A percentile compares a stretch with the other conserved stretches of the same genome.
Conservation (phyloP, 2,888 invertebrate species). For the Dolomedes plantarius region DNA sequence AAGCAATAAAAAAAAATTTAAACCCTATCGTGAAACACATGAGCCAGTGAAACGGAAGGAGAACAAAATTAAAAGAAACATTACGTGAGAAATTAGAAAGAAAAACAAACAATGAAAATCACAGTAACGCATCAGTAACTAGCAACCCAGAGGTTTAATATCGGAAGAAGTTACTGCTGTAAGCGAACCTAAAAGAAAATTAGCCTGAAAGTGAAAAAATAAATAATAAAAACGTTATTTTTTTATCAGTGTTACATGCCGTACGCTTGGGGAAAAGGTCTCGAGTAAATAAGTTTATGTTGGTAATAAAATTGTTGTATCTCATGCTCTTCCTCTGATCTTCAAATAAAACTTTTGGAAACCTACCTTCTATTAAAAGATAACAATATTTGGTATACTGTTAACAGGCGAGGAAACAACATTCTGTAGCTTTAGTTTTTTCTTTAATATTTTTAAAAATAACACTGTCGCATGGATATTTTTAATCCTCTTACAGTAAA, state of each 20-base stretch:
- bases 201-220: background rate
- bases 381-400: background rate
- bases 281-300: background rate
- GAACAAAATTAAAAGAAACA: background rate
- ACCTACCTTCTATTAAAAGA: background rate
- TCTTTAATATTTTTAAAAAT: too few relatives aligned
- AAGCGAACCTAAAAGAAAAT: background rate
- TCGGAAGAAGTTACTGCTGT: background rate
- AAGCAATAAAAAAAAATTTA: background rate
- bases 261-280: background rate
- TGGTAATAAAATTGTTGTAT: background rate
- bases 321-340: background rate
- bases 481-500: too few relatives aligned
- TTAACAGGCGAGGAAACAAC: too few relatives aligned
- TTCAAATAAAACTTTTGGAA: background rate
- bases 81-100: background rate
- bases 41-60: background rate
- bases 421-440: too few relatives aligned
- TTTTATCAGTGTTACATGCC: background rate
- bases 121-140: background rate
- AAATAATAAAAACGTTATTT: background rate
- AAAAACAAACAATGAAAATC: conserved; percentile 4
- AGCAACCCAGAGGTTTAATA: background rate
- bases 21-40: background rate
- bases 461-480: too few relatives aligned